A percentile compares a stretch with the other conserved stretches of the same genome.
phyloP scores from a whole-genome alignment of 2,113 vertebrate species.

The Peromyscus maniculatus region DNA sequence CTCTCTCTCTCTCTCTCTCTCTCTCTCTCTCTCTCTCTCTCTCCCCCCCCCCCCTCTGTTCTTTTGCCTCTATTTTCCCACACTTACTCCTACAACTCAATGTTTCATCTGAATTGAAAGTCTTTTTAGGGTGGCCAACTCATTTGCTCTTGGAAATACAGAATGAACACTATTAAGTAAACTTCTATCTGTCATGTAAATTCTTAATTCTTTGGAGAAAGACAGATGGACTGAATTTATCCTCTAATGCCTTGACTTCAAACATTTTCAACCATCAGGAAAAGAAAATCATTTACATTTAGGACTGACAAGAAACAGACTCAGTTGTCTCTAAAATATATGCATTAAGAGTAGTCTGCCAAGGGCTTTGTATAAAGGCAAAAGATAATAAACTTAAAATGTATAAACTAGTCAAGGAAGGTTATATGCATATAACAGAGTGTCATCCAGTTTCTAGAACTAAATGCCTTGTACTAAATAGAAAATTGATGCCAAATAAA shows the following conservation, averaged over 20 bases:
- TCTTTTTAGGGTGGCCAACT: constrained; percentile 50
- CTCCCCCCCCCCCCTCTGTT: background rate
- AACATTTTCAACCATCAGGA: constrained; percentile 70
- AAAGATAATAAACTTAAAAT: constrained; percentile 83
- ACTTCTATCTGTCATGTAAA: constrained; percentile 73
- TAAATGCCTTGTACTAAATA: constrained; percentile 65
- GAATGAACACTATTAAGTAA: constrained; percentile 72
- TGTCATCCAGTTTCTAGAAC: constrained; percentile 63
- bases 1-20: no score
- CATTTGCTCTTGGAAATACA: constrained; percentile 68
- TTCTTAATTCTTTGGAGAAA: constrained; percentile 77
- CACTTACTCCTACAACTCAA: constrained; percentile 15
- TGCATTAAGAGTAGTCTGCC: constrained; percentile 72
- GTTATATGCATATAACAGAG: constrained; percentile 61
- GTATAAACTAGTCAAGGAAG: constrained; percentile 70
- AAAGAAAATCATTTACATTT: constrained; percentile 80
- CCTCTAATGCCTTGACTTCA: constrained; percentile 64
- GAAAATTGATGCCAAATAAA: constrained; percentile 66
- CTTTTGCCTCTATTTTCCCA: background rate
- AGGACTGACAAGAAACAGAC: constrained; percentile 81
- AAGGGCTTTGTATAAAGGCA: constrained; percentile 74
- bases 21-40: no score
- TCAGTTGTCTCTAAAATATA: constrained; percentile 70
- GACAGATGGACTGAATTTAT: constrained; percentile 77
- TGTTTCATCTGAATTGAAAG: constrained; percentile 56